Evolutionary conservation across 2,888 invertebrate species (phyloP).

Genomic region (Nysson spinosus): DNA sequence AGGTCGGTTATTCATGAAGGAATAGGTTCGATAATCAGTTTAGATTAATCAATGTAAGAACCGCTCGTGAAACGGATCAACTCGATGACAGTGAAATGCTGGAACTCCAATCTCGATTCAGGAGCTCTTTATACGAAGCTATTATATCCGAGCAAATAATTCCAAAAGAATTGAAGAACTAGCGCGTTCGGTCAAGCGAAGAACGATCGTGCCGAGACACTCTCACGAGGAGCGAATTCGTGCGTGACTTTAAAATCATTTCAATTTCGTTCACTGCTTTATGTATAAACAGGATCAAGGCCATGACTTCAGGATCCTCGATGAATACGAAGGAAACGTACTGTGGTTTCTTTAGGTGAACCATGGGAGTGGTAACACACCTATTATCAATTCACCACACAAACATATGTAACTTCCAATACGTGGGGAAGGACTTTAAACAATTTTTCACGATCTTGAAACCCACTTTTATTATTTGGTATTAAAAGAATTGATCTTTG

Average conservation of each 20-base stretch:
- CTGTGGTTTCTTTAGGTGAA: no score
- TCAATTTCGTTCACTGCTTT: conserved; percentile 60
- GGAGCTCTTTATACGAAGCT: neutral
- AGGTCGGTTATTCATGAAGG: conserved; percentile 14
- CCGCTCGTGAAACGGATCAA: conserved; percentile 12
- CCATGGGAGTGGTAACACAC: no score
- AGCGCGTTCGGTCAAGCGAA: conserved; percentile 52
- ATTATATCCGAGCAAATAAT: neutral
- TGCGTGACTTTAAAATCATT: conserved; percentile 65
- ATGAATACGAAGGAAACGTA: no score
- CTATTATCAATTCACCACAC: no score
- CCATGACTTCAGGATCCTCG: conserved; percentile 15
- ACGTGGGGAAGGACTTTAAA: no score
- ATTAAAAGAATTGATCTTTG: no score
- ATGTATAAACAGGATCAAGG: conserved; percentile 42
- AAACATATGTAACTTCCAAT: no score
- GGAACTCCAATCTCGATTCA: neutral
- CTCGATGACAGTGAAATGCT: neutral
- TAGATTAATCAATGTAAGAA: conserved; percentile 18
- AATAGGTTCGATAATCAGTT: neutral
- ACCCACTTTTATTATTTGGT: no score
- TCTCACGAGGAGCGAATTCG: conserved; percentile 50
- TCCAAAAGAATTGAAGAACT: conserved; percentile 15
- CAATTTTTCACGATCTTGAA: no score
- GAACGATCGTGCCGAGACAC: conserved; percentile 36